Percentiles rank a stretch among this genome's conserved stretches.
Evolutionary conservation across 2,888 invertebrate species (phyloP).

Genomic region (Drosophila monieri): DNA sequence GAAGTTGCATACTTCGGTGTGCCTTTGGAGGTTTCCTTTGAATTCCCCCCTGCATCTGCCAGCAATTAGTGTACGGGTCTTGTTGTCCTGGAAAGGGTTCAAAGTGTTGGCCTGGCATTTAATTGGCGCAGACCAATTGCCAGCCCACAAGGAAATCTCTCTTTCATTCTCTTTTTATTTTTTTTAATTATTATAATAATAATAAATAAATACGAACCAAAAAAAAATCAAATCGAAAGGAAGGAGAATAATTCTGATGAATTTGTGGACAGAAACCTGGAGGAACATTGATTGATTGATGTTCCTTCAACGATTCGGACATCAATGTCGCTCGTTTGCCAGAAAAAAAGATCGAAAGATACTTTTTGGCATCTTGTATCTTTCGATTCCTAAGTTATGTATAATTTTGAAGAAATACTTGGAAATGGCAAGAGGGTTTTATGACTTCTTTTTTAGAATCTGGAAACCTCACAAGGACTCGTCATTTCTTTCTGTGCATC

Average conservation of each 20-base stretch:
- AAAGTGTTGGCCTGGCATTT: constrained; percentile 75
- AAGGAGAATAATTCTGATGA: constrained; percentile 56
- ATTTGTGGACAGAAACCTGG: constrained; percentile 45
- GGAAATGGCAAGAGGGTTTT: constrained; percentile 1
- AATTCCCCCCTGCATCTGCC: constrained; percentile 69
- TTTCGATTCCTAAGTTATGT: too few species aligned
- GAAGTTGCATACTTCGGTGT: constrained; percentile 72
- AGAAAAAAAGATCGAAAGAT: not conserved
- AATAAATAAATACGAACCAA: not conserved
- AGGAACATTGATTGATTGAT: constrained; percentile 74
- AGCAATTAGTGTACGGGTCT: constrained; percentile 78
- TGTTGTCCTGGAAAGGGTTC: constrained; percentile 60
- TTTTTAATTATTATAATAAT: not conserved
- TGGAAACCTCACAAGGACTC: not conserved
- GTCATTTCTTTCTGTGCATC: constrained; percentile 1
- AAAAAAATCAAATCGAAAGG: not conserved
- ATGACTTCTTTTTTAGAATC: not conserved
- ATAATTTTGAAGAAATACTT: not conserved
- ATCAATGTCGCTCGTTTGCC: constrained; percentile 60
- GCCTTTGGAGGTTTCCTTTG: constrained; percentile 73
- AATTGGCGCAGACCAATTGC: constrained; percentile 73
- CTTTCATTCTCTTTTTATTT: constrained; percentile 1
- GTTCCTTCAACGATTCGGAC: constrained; percentile 53
- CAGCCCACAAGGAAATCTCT: constrained; percentile 25
- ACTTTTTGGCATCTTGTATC: not conserved